phyloP scores from a whole-genome alignment of 2,888 invertebrate species.

The Pyrgus malvae region DNA sequence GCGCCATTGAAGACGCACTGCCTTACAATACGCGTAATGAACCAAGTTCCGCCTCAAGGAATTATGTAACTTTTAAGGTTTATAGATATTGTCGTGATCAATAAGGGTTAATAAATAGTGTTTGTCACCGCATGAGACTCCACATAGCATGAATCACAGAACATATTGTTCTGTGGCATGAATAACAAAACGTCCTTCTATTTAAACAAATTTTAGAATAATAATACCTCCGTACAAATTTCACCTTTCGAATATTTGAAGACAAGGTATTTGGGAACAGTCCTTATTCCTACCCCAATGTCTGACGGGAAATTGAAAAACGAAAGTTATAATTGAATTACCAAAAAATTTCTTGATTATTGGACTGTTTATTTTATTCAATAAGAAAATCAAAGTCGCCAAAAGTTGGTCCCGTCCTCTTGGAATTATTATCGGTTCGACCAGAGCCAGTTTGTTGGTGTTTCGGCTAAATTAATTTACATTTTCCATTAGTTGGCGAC shows the following conservation, averaged over 20 bases:
- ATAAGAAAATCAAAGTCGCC: conserved; percentile 20
- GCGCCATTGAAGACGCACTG: conserved; percentile 46
- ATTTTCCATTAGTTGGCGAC: conserved; percentile 23
- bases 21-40: conserved; percentile 49
- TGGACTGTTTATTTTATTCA: conserved; percentile 19
- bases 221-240: too few relatives aligned
- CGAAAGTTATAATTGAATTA: conserved; percentile 18
- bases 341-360: conserved; percentile 9
- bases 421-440: conserved; percentile 22
- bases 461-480: conserved; percentile 25
- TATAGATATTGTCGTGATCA: conserved; percentile 14
- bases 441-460: conserved; percentile 20
- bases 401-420: conserved; percentile 14
- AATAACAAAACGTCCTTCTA: too few relatives aligned
- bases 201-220: too few relatives aligned
- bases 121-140: too few relatives aligned
- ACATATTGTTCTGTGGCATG: too few relatives aligned
- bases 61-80: conserved; percentile 30
- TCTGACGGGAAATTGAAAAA: conserved; percentile 1
- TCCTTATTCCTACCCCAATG: too few relatives aligned
- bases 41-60: conserved; percentile 34
- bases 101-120: too few relatives aligned
- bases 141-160: too few relatives aligned
- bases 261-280: too few relatives aligned
- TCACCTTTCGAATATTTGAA: too few relatives aligned